Evolutionary conservation across 1,140 invertebrate species (phyloP), one percentile per base, ranked within the genome.

Genomic region (Forficula auricularia): DNA sequence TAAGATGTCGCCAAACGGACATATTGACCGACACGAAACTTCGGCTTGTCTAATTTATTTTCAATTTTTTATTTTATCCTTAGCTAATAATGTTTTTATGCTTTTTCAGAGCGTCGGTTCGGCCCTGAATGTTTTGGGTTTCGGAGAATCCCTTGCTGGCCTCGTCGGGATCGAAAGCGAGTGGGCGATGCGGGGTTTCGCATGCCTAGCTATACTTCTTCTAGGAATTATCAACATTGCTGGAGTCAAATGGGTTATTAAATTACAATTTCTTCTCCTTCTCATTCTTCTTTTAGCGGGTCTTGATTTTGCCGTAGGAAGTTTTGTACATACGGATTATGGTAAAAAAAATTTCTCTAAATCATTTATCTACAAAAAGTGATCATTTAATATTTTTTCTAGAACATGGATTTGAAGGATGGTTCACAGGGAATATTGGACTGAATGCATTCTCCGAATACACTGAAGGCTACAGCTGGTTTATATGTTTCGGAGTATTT

Each of bases 401-500:
- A 88, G 84, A 67, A 2, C 62, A 69, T 57, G 87, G 88, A 35
- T 86, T 95, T 52, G 73, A 79, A 48, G 88, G 88, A 4, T 94
- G 90, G 79, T 65, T 75, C 2, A 71, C 71, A 40, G 71, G 73
- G 19, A 82, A 82, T 56, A 73, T 96, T 48, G 63, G 61, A 35
- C 77, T 84, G 46, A 98, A 98, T 59, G 75, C 82, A 15, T 81
- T 77, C 59, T 70, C 88, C 1, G 65, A 73, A 38, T 95, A 89
- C 64, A 66, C 74, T 42, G 67, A 79, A 40, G 75, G 72, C 13
- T 78, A 87, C 48, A 81, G 73, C 43, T 91, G 86, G 82, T 92
- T 92, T 58, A 84, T 79, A 12, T 84, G 91, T 36, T 88, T 91
- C 63, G 88, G 87, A 32, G 83, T 94, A n/a, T 90, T 92, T 64